Conservation (phyloP, 2,888 invertebrate species). For the Notodromas monacha region DNA sequence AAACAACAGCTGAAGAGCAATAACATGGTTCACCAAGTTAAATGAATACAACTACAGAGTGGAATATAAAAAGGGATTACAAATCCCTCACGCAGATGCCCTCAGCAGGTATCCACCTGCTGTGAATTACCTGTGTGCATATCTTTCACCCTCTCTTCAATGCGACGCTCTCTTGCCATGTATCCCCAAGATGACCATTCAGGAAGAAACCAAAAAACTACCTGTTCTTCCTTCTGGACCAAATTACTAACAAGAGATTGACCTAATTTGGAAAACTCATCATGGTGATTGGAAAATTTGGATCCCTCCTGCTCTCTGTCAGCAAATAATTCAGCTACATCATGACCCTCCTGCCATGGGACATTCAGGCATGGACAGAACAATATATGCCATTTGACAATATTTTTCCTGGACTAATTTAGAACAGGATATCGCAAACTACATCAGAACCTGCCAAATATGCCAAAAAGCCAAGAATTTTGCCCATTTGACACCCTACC, state of each 20-base stretch:
- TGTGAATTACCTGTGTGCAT: constrained; percentile 4
- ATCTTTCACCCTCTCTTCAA: constrained; percentile 4
- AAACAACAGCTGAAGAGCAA: constrained; percentile 4
- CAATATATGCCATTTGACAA: constrained; percentile 1
- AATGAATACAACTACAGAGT: constrained; percentile 4
- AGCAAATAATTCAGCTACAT: constrained; percentile 4
- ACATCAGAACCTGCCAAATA: not conserved
- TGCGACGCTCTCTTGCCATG: constrained; percentile 4
- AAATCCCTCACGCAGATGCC: constrained; percentile 4
- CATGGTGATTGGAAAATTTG: constrained; percentile 2
- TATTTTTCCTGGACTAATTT: constrained; percentile 4
- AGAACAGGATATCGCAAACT: constrained; percentile 4
- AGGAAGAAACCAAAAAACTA: constrained; percentile 2
- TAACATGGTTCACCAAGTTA: constrained; percentile 1
- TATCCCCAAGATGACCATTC: constrained; percentile 4
- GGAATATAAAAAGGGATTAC: constrained; percentile 4
- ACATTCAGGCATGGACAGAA: constrained; percentile 4
- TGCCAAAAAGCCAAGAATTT: constrained; percentile 4
- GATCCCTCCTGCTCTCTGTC: constrained; percentile 4
- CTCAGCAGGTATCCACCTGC: constrained; percentile 4
- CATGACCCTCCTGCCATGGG: constrained; percentile 4
- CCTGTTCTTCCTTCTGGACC: constrained; percentile 4
- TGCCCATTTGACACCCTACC: constrained; percentile 1
- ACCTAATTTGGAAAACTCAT: constrained; percentile 4
- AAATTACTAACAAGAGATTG: constrained; percentile 1